These are phyloP conservation scores for Nerophis ophidion DNA, from an alignment of 2,113 vertebrate species.

Conservation along the genomic window DNA sequence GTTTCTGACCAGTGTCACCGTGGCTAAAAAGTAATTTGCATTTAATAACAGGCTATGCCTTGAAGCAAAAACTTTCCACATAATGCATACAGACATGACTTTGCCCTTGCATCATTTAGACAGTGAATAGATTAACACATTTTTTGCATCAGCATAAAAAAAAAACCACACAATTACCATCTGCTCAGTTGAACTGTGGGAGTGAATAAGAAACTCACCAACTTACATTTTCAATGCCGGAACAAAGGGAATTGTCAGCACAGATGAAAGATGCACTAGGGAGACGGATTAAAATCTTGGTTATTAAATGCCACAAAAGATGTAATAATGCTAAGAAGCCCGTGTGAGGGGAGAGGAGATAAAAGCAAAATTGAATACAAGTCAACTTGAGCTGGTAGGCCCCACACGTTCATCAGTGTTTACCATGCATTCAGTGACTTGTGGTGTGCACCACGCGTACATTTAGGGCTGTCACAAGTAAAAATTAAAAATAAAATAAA, in stretches of 20 bases:
- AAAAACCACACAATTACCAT: conserved; percentile 33
- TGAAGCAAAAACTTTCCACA: conserved; percentile 31
- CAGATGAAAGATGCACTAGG: not conserved
- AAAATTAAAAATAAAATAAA: no score
- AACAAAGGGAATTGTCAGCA: conserved; percentile 16
- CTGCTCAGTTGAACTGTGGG: conserved; percentile 16
- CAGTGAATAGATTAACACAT: conserved; percentile 44
- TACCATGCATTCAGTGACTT: no score
- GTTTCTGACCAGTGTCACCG: no score
- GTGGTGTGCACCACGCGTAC: no score
- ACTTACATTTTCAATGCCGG: conserved; percentile 10
- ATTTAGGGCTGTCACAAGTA: no score
- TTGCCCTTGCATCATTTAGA: conserved; percentile 56
- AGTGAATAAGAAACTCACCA: conserved; percentile 11
- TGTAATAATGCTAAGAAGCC: not conserved
- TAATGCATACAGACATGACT: conserved; percentile 30
- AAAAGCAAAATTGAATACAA: conserved; percentile 27
- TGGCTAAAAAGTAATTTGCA: no score
- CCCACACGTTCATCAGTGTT: no score
- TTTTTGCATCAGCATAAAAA: conserved; percentile 38
- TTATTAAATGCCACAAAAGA: conserved; percentile 5
- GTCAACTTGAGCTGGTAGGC: conserved; percentile 16
- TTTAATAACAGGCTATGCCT: conserved; percentile 2
- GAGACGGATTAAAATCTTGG: not conserved
- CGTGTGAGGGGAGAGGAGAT: not conserved